phyloP scores from a whole-genome alignment of 2,797 vertebrate species.

The Prionace glauca region DNA sequence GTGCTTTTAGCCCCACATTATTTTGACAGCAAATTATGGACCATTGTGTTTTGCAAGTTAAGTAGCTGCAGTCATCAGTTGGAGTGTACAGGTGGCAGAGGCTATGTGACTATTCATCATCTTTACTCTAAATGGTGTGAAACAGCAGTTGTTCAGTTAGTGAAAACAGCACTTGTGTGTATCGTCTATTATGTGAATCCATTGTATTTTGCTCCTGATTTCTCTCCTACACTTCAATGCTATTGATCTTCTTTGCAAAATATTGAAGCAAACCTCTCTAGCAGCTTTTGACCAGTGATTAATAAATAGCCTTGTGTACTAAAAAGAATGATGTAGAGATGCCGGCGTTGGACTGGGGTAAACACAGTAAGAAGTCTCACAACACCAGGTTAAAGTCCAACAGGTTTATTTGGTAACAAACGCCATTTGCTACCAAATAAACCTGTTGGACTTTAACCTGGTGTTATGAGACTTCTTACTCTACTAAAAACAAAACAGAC shows the following conservation, averaged over 20 bases:
- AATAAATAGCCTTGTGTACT: background rate
- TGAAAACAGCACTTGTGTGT: slow-evolving; percentile 3
- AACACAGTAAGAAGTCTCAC: too few species aligned
- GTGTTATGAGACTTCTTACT: too few species aligned
- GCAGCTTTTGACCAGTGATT: background rate
- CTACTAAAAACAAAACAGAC: background rate
- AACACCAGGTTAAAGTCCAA: too few species aligned
- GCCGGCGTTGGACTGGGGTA: too few species aligned
- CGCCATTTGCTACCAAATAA: too few species aligned
- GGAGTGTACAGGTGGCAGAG: background rate
- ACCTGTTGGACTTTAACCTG: too few species aligned
- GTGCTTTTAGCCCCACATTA: background rate
- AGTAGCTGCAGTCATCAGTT: background rate
- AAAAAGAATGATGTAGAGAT: too few species aligned
- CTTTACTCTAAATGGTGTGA: background rate
- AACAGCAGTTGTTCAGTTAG: background rate
- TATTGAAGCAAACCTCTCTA: slow-evolving; percentile 11
- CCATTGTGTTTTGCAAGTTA: background rate
- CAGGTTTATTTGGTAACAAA: too few species aligned
- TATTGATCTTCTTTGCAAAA: background rate
- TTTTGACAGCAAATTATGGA: background rate
- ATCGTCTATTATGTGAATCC: background rate
- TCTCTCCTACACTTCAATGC: background rate
- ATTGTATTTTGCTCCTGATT: background rate
- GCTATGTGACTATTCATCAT: background rate